Percentiles rank a stretch among this genome's conserved stretches.
Evolutionary conservation across 2,113 vertebrate genomes (phyloP).

Genomic region (Callorhinus ursinus): DNA sequence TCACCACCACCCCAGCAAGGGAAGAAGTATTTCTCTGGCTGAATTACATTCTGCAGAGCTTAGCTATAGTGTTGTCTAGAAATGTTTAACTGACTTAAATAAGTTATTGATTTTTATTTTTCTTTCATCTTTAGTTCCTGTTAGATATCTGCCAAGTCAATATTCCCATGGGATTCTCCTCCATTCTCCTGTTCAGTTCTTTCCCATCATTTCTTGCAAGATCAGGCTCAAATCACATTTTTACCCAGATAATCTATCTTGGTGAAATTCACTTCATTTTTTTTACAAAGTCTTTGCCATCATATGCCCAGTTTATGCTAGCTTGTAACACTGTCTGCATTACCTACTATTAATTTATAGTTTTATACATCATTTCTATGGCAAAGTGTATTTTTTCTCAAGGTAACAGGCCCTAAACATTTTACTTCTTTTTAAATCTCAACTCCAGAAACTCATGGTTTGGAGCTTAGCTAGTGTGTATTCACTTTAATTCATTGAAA

Average conservation of each 20-base stretch:
- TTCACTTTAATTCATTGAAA: background rate
- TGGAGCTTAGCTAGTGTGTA: background rate
- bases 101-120: constrained; percentile 51
- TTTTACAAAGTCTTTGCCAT: background rate
- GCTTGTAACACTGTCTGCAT: background rate
- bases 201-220: background rate
- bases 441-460: background rate
- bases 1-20: background rate
- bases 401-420: background rate
- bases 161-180: background rate
- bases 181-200: background rate
- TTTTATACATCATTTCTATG: background rate
- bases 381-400: background rate
- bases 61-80: background rate
- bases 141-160: background rate
- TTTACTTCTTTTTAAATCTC: background rate
- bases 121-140: background rate
- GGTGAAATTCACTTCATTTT: background rate
- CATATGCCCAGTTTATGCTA: background rate
- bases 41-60: background rate
- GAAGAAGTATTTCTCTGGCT: background rate
- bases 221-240: background rate
- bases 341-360: background rate
- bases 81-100: constrained; percentile 43
- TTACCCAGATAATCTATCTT: background rate